A percentile compares a stretch with the other conserved stretches of the same genome.
Conservation (phyloP, 92 coral and sea anemone genomes). For the Phenganax marumi region DNA sequence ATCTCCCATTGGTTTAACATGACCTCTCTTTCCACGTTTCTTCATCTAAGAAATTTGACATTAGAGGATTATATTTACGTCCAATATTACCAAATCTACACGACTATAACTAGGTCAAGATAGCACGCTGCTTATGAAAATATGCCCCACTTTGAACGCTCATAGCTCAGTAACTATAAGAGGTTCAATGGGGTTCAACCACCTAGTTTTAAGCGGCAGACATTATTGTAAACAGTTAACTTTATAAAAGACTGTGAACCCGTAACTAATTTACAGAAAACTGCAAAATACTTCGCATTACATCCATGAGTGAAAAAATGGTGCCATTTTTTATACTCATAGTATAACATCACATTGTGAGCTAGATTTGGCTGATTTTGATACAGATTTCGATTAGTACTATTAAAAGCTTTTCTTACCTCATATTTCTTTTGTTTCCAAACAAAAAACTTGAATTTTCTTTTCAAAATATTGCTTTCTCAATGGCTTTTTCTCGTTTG, state of each 20-base stretch:
- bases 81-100: not conserved
- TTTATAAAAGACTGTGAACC: too few species aligned
- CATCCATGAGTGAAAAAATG: too few species aligned
- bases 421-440: slow-evolving; percentile 6
- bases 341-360: not conserved
- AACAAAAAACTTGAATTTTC: not conserved
- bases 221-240: too few species aligned
- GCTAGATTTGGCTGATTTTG: slow-evolving; percentile 3
- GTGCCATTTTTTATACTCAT: slow-evolving; percentile 17
- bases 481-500: not conserved
- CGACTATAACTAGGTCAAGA: not conserved
- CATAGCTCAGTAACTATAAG: too few species aligned
- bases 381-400: not conserved
- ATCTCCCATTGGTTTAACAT: slow-evolving; percentile 15
- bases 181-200: too few species aligned
- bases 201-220: too few species aligned
- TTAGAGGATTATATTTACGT: not conserved
- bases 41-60: not conserved
- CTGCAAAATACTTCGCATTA: too few species aligned
- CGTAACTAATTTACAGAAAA: too few species aligned
- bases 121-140: too few species aligned
- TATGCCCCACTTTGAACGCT: too few species aligned
- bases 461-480: not conserved
- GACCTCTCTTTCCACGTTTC: slow-evolving; percentile 11
- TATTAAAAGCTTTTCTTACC: slow-evolving; percentile 11